Evolutionary conservation across 2,888 invertebrate species (phyloP).

Genomic region (Colostygia pectinataria): DNA sequence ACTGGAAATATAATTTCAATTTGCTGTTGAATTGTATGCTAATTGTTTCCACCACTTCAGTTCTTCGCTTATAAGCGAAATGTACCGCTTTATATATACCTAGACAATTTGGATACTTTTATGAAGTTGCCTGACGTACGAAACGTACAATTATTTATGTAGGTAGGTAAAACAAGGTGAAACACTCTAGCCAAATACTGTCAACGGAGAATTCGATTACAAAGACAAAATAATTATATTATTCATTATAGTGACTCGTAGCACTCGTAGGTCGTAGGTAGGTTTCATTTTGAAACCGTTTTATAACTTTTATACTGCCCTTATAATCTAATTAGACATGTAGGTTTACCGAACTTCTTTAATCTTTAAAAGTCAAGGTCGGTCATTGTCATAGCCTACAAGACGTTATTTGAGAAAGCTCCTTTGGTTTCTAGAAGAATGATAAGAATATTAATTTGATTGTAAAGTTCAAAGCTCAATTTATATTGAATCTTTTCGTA

Average conservation of each 20-base stretch:
- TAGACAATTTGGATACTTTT: not conserved
- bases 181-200: no score
- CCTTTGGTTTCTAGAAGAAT: not conserved
- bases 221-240: no score
- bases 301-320: not conserved
- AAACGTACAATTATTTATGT: no score
- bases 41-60: slow-evolving; percentile 38
- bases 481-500: no score
- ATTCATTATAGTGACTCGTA: no score
- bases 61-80: slow-evolving; percentile 14
- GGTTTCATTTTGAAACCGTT: no score
- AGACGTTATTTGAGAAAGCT: not conserved
- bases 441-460: no score
- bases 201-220: no score
- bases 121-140: no score
- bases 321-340: slow-evolving; percentile 9
- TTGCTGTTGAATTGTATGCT: slow-evolving; percentile 60
- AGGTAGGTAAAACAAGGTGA: no score
- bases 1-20: slow-evolving; percentile 58
- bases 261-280: no score
- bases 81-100: not conserved
- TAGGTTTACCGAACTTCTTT: slow-evolving; percentile 14
- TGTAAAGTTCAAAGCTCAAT: no score
- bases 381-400: slow-evolving; percentile 4
- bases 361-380: slow-evolving; percentile 11